Base-by-base conservation (phyloP, 37 sponge, comb jelly and placozoan genomes). In the Spongia lamella region DNA sequence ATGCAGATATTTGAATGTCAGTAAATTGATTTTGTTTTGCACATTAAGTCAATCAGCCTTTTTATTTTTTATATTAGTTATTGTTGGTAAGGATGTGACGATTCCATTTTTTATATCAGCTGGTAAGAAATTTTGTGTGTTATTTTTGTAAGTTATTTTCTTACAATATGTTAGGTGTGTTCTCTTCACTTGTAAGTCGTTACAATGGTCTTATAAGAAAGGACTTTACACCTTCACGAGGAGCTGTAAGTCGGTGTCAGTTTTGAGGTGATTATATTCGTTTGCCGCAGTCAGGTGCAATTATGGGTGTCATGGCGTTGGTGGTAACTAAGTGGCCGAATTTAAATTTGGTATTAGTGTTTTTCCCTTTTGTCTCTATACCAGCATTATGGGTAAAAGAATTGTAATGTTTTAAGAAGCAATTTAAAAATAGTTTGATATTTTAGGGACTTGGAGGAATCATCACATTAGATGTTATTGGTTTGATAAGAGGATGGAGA, bases 231-330 rank as follows among this genome's bases (percentile, higher is more conserved):
- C 47, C 47, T 13, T 43, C 47, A 5, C 5, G 47, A 43, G 47
- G 47, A 43, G 47, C 47, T 9, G 47, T 43, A 9, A 43, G 47
- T 43, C n/a, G n/a, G n/a, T n/a, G n/a, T n/a, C n/a, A n/a, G n/a
- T n/a, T n/a, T n/a, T n/a, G n/a, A n/a, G n/a, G n/a, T n/a, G n/a
- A n/a, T n/a, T n/a, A n/a, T n/a, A n/a, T n/a, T n/a, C n/a, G n/a
- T n/a, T n/a, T n/a, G n/a, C n/a, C n/a, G n/a, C 43, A 79, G 84
- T 89, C 89, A 40, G 84, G 84, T 6, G 79, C 89, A 43, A 61
- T 89, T 13, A 61, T 84, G 79, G 89, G 84, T 6, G 71, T 89
- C 22, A 67, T 79, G 0, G 29, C 79, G 1, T 21, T 65, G 22
- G 56, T 79, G 24, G 56, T 59, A 15, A 63, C 65, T 53, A 55